These are phyloP conservation scores for Glossophaga mutica DNA, from an alignment of 2,797 vertebrate species.

Conservation along the genomic window DNA sequence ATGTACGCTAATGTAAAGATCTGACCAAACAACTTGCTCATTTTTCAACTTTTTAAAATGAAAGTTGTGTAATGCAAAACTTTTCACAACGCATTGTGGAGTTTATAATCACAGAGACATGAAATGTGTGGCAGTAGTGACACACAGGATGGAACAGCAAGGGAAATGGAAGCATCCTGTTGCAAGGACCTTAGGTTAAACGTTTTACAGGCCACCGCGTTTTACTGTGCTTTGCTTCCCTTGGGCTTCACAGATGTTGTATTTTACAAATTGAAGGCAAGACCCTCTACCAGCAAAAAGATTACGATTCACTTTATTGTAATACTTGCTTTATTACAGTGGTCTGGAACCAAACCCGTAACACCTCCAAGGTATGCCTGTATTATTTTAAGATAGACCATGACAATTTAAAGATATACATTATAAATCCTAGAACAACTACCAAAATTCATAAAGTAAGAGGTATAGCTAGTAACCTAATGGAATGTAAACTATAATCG, in stretches of 20 bases:
- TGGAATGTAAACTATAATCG: too few relatives aligned
- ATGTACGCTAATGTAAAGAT: background rate
- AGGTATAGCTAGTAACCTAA: background rate
- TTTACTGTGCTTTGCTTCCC: background rate
- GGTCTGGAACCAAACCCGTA: background rate
- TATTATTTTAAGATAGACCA: background rate
- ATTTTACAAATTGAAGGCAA: background rate
- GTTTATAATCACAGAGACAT: background rate
- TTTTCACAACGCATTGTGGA: background rate
- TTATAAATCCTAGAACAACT: background rate
- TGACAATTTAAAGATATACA: background rate
- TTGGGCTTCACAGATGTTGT: background rate
- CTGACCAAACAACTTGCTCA: background rate
- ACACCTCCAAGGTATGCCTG: background rate
- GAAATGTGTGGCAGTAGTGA: background rate
- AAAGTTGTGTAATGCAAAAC: background rate
- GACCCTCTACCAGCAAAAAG: background rate
- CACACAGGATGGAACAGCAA: background rate
- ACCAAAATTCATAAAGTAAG: background rate
- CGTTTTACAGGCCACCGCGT: background rate
- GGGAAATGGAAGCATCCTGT: background rate
- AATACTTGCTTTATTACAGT: background rate
- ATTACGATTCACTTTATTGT: background rate
- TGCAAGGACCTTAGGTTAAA: background rate
- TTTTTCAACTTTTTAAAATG: background rate